Evolutionary conservation across 2,797 vertebrate species (phyloP).

Genomic region (Naso thynnoides): DNA sequence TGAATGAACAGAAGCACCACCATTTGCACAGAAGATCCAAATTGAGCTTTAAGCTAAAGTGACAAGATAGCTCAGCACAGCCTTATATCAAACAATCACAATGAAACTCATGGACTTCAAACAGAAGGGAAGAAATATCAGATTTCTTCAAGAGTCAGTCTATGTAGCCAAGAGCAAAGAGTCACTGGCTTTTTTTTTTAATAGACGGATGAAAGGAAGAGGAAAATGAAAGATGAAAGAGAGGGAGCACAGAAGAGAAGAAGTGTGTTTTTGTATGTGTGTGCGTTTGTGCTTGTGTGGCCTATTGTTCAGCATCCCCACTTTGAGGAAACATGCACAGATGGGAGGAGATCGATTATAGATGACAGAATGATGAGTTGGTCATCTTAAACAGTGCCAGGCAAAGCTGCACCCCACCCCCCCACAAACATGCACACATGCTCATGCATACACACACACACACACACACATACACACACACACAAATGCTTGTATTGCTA

Average conservation of each 20-base stretch:
- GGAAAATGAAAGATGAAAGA: conserved; percentile 72
- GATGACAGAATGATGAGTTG: conserved; percentile 71
- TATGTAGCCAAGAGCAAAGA: conserved; percentile 63
- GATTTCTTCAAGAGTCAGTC: conserved; percentile 49
- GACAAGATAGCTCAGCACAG: conserved; percentile 55
- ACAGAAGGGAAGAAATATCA: conserved; percentile 63
- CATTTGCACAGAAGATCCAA: conserved; percentile 58
- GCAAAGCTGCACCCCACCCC: conserved; percentile 24
- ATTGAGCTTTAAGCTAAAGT: conserved; percentile 43
- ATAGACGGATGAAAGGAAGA: conserved; percentile 74
- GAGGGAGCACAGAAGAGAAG: conserved; percentile 38
- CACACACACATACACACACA: conserved; percentile 7
- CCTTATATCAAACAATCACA: conserved; percentile 65
- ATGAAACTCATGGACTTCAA: conserved; percentile 52
- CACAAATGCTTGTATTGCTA: not conserved
- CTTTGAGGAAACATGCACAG: conserved; percentile 58
- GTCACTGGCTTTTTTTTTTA: conserved; percentile 66
- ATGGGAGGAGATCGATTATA: conserved; percentile 60
- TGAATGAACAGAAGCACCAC: conserved; percentile 48
- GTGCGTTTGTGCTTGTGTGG: conserved; percentile 55
- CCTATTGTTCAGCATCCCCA: conserved; percentile 46
- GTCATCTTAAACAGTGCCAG: conserved; percentile 74
- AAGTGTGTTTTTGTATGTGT: conserved; percentile 37
- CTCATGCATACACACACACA: no score
- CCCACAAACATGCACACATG: not conserved